Evolutionary conservation across 2,888 invertebrate species (phyloP).

Genomic region (Drosophila mayaguana): DNA sequence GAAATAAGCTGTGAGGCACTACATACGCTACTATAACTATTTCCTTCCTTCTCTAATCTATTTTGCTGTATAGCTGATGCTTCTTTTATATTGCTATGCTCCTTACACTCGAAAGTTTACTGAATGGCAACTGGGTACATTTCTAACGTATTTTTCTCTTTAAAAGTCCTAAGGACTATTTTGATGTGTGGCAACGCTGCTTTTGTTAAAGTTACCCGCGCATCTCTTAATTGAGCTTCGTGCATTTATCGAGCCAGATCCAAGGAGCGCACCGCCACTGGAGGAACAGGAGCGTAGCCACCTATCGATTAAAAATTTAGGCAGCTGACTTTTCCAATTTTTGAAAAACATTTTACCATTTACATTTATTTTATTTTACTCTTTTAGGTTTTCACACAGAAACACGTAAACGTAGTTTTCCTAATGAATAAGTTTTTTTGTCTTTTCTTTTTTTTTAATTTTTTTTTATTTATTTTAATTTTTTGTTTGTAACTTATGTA

Average conservation of each 20-base stretch:
- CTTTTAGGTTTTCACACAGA: conserved; percentile 41
- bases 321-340: not conserved
- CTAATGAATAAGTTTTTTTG: conserved; percentile 34
- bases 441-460: not conserved
- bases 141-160: not conserved
- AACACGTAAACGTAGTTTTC: conserved; percentile 43
- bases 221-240: not conserved
- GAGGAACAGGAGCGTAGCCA: not conserved
- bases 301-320: not conserved
- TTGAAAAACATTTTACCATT: conserved; percentile 44
- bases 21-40: no score
- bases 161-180: not conserved
- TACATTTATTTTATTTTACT: conserved; percentile 48
- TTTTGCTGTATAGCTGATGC: not conserved
- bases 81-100: not conserved
- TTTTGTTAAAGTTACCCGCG: not conserved
- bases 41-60: conserved; percentile 1
- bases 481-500: conserved; percentile 16
- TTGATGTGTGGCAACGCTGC: not conserved
- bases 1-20: no score
- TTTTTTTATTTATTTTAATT: conserved; percentile 1
- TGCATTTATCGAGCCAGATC: not conserved
- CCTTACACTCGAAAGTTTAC: not conserved
- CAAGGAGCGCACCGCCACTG: not conserved
- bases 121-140: not conserved